phyloP scores from a whole-genome alignment of 1,140 invertebrate species.

The Halyomorpha halys region DNA sequence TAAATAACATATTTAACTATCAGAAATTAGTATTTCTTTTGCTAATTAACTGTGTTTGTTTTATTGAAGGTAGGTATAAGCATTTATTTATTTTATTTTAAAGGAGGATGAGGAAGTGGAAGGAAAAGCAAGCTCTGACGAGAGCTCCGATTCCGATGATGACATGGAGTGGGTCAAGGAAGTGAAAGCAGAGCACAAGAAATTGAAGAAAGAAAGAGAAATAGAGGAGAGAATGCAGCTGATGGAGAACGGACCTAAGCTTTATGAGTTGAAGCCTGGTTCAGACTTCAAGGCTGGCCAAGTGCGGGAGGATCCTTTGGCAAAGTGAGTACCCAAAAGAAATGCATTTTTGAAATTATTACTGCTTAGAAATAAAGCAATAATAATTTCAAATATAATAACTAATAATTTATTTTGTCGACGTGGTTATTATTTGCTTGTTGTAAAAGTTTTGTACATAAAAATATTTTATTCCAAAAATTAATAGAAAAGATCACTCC shows the following conservation, averaged over 20 bases:
- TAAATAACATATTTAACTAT: too few species aligned
- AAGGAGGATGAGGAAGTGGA: conserved; percentile 35
- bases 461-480: too few species aligned
- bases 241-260: conserved; percentile 40
- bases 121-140: conserved; percentile 37
- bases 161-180: conserved; percentile 66
- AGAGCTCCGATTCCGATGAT: conserved; percentile 54
- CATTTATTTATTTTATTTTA: too few species aligned
- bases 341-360: too few species aligned
- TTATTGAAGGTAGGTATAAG: too few species aligned
- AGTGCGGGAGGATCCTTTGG: conserved; percentile 1
- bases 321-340: not conserved
- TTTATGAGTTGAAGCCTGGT: conserved; percentile 52
- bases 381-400: too few species aligned
- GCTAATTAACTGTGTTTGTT: conserved; percentile 16
- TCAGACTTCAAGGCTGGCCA: conserved; percentile 32
- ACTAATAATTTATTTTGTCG: too few species aligned
- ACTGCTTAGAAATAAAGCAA: too few species aligned
- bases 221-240: conserved; percentile 36
- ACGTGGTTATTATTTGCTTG: too few species aligned
- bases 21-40: too few species aligned
- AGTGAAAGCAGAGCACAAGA: conserved; percentile 59
- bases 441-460: too few species aligned
- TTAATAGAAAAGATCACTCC: too few species aligned
- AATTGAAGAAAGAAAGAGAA: conserved; percentile 33